phyloP scores from a whole-genome alignment of 92 coral and sea anemone genomes.

The Zoanthus sansibaricus region DNA sequence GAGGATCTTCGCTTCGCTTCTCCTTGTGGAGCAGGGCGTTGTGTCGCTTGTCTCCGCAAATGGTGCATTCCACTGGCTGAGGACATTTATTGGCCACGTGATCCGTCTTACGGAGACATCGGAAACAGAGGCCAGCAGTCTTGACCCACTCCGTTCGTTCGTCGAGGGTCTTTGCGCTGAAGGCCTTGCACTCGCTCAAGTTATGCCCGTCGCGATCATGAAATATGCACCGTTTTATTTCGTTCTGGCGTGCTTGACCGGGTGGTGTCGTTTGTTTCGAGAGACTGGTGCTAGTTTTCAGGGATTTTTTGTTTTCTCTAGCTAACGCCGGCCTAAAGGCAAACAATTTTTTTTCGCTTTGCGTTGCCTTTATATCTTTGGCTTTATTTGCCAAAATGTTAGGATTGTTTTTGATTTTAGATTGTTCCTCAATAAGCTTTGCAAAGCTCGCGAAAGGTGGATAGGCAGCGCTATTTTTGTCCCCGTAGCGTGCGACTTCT shows the following conservation, averaged over 20 bases:
- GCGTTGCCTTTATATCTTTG: neutral
- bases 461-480: slow-evolving; percentile 48
- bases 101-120: neutral
- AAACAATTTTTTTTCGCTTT: too few species aligned
- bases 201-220: slow-evolving; percentile 45
- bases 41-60: too few species aligned
- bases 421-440: slow-evolving; percentile 52
- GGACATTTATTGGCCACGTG: slow-evolving; percentile 42
- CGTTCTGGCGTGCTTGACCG: neutral
- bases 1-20: too few species aligned
- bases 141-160: slow-evolving; percentile 13
- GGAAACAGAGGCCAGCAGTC: neutral
- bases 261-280: neutral
- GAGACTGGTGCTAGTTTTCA: neutral
- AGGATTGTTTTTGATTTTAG: slow-evolving; percentile 64
- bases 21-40: too few species aligned
- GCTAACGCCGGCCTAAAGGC: too few species aligned
- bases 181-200: neutral
- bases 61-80: too few species aligned
- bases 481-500: slow-evolving; percentile 53
- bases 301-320: too few species aligned
- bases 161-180: slow-evolving; percentile 3
- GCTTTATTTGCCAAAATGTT: slow-evolving; percentile 46
- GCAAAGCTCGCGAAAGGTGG: slow-evolving; percentile 61
- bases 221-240: neutral